A percentile compares a stretch with the other conserved stretches of the same genome.
These are phyloP conservation scores for Mya arenaria DNA, from an alignment of 1,140 invertebrate genomes.

Conservation along the genomic window DNA sequence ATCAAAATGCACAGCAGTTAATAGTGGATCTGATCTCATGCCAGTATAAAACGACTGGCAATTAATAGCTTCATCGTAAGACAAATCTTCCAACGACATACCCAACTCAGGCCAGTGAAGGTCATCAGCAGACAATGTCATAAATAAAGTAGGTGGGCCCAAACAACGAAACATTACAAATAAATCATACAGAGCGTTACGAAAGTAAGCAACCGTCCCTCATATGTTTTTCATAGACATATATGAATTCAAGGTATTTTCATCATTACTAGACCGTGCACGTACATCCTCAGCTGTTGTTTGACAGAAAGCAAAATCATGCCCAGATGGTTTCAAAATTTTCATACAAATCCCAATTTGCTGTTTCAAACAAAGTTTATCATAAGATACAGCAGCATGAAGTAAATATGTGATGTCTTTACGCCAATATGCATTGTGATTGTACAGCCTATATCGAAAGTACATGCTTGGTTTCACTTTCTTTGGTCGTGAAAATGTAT, in stretches of 20 bases:
- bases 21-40: constrained; percentile 10
- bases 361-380: constrained; percentile 19
- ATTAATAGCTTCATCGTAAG: neutral
- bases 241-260: constrained; percentile 7
- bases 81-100: constrained; percentile 2
- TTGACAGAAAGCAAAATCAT: neutral
- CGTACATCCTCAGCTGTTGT: neutral
- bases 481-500: neutral
- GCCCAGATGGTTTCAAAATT: neutral
- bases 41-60: neutral
- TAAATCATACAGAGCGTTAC: constrained; percentile 30
- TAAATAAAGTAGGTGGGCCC: constrained; percentile 42
- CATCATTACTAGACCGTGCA: neutral
- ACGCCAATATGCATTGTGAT: constrained; percentile 6
- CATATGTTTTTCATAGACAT: constrained; percentile 47
- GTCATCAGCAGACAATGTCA: constrained; percentile 43
- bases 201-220: constrained; percentile 49
- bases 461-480: neutral
- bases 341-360: constrained; percentile 25
- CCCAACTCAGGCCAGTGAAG: constrained; percentile 13
- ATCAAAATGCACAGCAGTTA: constrained; percentile 25
- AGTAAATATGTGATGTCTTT: constrained; percentile 22
- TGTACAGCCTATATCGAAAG: constrained; percentile 12
- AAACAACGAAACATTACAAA: constrained; percentile 34
- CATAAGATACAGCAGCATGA: constrained; percentile 30